phyloP scores from a whole-genome alignment of 30 jellyfish, hydroid and myxozoan genomes.

The Pelagia noctiluca region DNA sequence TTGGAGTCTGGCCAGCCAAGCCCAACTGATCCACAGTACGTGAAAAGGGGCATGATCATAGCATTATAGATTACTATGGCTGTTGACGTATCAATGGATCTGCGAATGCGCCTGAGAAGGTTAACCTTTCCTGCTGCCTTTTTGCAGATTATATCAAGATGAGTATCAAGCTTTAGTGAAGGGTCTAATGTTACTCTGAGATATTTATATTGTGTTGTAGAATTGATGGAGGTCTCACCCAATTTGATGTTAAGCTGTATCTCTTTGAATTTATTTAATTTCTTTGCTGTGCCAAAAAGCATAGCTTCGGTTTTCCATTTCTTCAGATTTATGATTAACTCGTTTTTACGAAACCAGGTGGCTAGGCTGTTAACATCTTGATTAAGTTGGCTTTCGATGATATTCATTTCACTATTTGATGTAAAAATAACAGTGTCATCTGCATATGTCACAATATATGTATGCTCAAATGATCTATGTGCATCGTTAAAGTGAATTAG shows the following conservation, averaged over 20 bases:
- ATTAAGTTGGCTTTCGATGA: constrained; percentile 28
- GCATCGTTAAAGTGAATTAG: background rate
- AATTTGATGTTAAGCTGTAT: constrained; percentile 43
- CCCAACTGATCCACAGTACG: constrained; percentile 9
- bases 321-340: constrained; percentile 24
- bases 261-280: constrained; percentile 48
- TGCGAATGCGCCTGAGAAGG: constrained; percentile 66
- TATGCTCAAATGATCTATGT: constrained; percentile 6
- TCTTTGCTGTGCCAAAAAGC: constrained; percentile 63
- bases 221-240: constrained; percentile 45
- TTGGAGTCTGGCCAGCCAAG: constrained; percentile 25
- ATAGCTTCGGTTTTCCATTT: constrained; percentile 36
- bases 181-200: constrained; percentile 40
- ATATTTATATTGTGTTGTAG: constrained; percentile 3
- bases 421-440: constrained; percentile 73
- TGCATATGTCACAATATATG: constrained; percentile 52
- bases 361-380: constrained; percentile 18
- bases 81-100: constrained; percentile 59
- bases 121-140: constrained; percentile 64
- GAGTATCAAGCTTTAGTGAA: constrained; percentile 49
- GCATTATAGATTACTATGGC: constrained; percentile 35
- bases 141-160: constrained; percentile 45
- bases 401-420: constrained; percentile 25
- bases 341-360: constrained; percentile 43
- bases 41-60: constrained; percentile 40